A percentile compares a stretch with the other conserved stretches of the same genome.
Evolutionary conservation across 2,888 invertebrate genomes (phyloP).

Genomic region (Osmoderma eremita): DNA sequence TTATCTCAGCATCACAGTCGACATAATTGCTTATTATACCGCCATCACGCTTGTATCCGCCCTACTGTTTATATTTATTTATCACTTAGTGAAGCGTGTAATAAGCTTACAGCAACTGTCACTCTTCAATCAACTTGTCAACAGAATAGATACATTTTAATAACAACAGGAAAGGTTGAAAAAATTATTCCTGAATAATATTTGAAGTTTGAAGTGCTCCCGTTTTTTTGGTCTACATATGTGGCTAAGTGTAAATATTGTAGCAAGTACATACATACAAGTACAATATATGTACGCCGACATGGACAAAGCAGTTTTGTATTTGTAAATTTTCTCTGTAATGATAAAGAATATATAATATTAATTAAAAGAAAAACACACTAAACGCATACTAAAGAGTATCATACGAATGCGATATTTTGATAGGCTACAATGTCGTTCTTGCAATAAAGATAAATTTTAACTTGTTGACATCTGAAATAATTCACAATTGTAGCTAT

Average conservation of each 20-base stretch:
- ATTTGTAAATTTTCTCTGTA: too few relatives aligned
- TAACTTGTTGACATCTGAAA: too few relatives aligned
- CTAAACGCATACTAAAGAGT: too few relatives aligned
- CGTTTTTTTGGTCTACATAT: slow-evolving; percentile 8
- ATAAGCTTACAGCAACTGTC: slow-evolving; percentile 57
- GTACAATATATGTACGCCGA: too few relatives aligned
- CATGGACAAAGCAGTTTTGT: too few relatives aligned
- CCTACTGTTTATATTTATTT: slow-evolving; percentile 58
- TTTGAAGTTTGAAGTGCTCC: slow-evolving; percentile 23
- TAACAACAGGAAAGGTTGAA: slow-evolving; percentile 16
- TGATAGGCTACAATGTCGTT: too few relatives aligned
- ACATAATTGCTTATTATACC: slow-evolving; percentile 40
- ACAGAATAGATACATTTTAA: slow-evolving; percentile 36
- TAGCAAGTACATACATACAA: neutral
- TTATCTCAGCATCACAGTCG: slow-evolving; percentile 31
- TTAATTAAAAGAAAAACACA: too few relatives aligned
- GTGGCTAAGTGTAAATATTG: neutral
- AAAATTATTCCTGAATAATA: slow-evolving; percentile 32
- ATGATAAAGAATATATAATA: too few relatives aligned
- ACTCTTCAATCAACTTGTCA: slow-evolving; percentile 43
- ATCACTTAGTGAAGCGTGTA: slow-evolving; percentile 61
- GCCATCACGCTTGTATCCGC: slow-evolving; percentile 33
- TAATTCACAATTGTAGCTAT: too few relatives aligned
- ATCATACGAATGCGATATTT: too few relatives aligned
- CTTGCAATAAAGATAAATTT: too few relatives aligned